Conservation (phyloP, 2,888 invertebrate genomes). For the Axea sp. region DNA sequence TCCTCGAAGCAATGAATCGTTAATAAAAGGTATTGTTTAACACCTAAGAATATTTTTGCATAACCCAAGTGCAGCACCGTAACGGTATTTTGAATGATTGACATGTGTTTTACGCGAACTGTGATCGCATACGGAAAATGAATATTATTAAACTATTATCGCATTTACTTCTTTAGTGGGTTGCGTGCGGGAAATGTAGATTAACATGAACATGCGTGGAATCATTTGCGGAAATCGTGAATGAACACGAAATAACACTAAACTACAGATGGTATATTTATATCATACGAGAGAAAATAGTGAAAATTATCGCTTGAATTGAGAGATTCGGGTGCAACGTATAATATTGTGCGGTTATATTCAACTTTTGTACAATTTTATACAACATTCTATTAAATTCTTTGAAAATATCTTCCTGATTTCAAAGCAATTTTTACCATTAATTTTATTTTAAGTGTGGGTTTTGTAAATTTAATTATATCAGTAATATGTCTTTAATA, state of each 20-base stretch:
- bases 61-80: conserved; percentile 11
- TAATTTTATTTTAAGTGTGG: too few species aligned
- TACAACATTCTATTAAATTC: too few species aligned
- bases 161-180: conserved; percentile 42
- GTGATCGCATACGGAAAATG: conserved; percentile 45
- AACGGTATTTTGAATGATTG: conserved; percentile 53
- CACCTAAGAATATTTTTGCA: conserved; percentile 30
- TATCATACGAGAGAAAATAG: conserved; percentile 1
- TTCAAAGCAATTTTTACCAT: too few species aligned
- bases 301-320: conserved; percentile 28
- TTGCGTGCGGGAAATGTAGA: conserved; percentile 50
- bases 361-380: too few species aligned
- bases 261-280: conserved; percentile 6
- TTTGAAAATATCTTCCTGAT: too few species aligned
- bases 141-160: conserved; percentile 56
- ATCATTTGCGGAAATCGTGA: conserved; percentile 40
- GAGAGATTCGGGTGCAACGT: too few species aligned
- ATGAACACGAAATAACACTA: conserved; percentile 31
- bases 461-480: too few species aligned
- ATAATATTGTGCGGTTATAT: too few species aligned
- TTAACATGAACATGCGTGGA: conserved; percentile 42
- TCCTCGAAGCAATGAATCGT: conserved; percentile 29
- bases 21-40: conserved; percentile 43
- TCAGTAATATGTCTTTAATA: too few species aligned
- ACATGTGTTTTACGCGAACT: conserved; percentile 45